These are phyloP conservation scores for Heliopora coerulea DNA, from an alignment of 92 coral and sea anemone genomes.

Conservation along the genomic window DNA sequence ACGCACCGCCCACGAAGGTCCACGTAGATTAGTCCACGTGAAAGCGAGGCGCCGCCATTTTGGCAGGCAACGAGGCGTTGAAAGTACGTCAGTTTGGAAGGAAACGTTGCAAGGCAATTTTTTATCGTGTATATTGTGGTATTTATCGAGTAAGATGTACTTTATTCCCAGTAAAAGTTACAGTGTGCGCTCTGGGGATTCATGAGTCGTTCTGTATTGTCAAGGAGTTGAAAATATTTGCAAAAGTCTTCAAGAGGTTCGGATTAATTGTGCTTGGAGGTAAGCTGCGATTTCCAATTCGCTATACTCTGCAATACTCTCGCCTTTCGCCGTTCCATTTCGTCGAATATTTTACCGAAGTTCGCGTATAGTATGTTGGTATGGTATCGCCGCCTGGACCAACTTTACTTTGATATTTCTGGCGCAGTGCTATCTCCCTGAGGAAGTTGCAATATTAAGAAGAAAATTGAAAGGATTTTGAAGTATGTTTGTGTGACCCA, in stretches of 20 bases:
- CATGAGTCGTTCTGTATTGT: slow-evolving; percentile 26
- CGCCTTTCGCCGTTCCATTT: neutral
- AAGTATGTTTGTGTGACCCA: neutral
- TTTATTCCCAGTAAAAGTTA: slow-evolving; percentile 16
- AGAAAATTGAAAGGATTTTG: neutral
- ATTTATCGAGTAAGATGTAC: slow-evolving; percentile 13
- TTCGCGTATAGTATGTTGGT: neutral
- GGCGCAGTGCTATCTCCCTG: neutral
- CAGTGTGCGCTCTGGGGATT: slow-evolving; percentile 21
- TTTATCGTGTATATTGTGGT: slow-evolving; percentile 20
- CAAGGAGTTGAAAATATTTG: slow-evolving; percentile 22
- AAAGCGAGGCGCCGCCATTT: slow-evolving; percentile 37
- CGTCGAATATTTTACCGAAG: neutral
- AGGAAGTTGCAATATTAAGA: neutral
- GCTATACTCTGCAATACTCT: neutral
- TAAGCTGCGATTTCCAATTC: slow-evolving; percentile 9
- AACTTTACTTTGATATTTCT: neutral
- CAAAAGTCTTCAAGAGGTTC: slow-evolving; percentile 25
- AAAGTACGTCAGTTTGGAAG: slow-evolving; percentile 21
- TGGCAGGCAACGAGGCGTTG: slow-evolving; percentile 43
- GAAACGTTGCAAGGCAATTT: slow-evolving; percentile 1
- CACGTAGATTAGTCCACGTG: slow-evolving; percentile 3
- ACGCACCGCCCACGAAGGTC: slow-evolving; percentile 31
- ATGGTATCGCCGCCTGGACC: neutral
- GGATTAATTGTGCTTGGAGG: slow-evolving; percentile 37